phyloP scores from a whole-genome alignment of 2,797 vertebrate species.

The Mormyrops boulengeri region DNA sequence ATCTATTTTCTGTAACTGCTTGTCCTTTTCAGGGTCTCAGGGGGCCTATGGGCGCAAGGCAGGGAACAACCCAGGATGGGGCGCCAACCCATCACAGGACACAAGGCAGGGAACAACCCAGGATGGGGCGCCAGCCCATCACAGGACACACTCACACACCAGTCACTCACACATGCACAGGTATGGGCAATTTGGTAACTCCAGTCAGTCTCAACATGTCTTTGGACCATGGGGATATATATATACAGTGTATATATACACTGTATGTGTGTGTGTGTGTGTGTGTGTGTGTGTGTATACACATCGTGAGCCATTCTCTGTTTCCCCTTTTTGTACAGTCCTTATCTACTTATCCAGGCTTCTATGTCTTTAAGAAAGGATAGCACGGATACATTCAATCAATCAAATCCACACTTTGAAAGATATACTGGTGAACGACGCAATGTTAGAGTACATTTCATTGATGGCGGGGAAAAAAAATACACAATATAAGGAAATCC shows the following conservation, averaged over 20 bases:
- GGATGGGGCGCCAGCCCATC: too few species aligned
- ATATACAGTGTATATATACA: background rate
- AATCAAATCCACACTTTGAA: background rate
- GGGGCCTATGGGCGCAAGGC: too few species aligned
- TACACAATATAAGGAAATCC: background rate
- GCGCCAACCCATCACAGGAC: background rate
- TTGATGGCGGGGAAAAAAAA: background rate
- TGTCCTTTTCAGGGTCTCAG: background rate
- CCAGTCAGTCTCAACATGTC: background rate
- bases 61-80: background rate
- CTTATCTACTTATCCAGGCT: background rate
- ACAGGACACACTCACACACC: background rate
- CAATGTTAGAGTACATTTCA: background rate
- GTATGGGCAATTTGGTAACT: background rate
- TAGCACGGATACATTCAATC: background rate
- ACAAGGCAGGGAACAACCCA: background rate
- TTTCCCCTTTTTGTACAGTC: background rate
- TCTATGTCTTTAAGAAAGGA: background rate
- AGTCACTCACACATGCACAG: background rate
- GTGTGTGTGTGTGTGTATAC: background rate
- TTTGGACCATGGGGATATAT: too few species aligned
- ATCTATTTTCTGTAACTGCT: background rate
- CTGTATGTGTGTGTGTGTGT: too few species aligned
- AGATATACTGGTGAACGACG: background rate
- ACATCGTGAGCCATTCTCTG: background rate